Conservation (phyloP, 2,113 vertebrate species). For the Syngnathus scovelli region DNA sequence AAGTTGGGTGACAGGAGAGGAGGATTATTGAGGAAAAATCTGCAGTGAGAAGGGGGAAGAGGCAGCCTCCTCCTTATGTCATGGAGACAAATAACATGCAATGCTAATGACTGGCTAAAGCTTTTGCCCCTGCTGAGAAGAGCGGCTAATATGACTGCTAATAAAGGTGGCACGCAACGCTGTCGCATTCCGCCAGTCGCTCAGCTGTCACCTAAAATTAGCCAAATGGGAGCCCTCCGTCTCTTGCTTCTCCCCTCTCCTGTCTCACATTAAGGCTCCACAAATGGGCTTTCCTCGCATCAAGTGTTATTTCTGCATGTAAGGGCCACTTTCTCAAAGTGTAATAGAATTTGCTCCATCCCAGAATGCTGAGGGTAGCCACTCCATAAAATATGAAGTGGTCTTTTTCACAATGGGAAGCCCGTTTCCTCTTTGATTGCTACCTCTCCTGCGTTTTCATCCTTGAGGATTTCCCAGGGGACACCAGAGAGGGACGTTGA, state of each 20-base stretch:
- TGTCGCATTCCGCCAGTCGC: conserved; percentile 60
- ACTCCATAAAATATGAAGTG: conserved; percentile 57
- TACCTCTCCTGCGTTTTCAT: conserved; percentile 29
- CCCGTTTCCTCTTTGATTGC: conserved; percentile 56
- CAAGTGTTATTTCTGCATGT: conserved; percentile 34
- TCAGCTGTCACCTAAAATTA: conserved; percentile 65
- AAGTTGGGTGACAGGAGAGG: conserved; percentile 21
- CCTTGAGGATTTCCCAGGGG: conserved; percentile 32
- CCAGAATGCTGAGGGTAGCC: conserved; percentile 53
- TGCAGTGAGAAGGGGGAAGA: conserved; percentile 21
- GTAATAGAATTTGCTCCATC: conserved; percentile 64
- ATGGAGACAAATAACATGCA: conserved; percentile 57
- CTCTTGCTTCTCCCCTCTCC: conserved; percentile 24
- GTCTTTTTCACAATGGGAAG: conserved; percentile 50
- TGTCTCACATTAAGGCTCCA: conserved; percentile 34
- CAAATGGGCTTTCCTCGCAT: conserved; percentile 29
- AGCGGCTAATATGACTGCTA: conserved; percentile 67
- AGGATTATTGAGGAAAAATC: conserved; percentile 10
- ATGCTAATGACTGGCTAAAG: conserved; percentile 71
- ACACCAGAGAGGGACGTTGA: not conserved
- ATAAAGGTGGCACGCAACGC: conserved; percentile 62
- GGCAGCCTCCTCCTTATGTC: conserved; percentile 45
- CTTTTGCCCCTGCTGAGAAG: conserved; percentile 62
- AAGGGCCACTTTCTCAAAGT: conserved; percentile 53
- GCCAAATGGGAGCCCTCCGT: conserved; percentile 47